Percentiles rank a stretch among this genome's conserved stretches.
Conservation (phyloP, 2,113 vertebrate genomes). For the Caloenas nicobarica region DNA sequence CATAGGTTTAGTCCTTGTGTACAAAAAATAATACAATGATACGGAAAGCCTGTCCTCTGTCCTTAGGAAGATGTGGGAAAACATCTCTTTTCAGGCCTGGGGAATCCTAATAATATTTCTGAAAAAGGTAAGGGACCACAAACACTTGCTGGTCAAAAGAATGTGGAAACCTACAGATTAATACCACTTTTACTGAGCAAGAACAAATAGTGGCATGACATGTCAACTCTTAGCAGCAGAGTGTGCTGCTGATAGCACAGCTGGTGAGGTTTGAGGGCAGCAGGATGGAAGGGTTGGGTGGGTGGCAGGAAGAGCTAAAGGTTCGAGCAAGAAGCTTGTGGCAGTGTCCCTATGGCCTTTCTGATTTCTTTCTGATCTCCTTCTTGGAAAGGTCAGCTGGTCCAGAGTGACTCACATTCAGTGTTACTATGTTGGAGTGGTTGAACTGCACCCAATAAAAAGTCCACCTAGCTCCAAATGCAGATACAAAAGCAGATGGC, state of each 20-base stretch:
- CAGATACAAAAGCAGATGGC: not conserved
- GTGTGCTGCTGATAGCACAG: not conserved
- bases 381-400: not conserved
- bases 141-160: not conserved
- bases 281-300: not conserved
- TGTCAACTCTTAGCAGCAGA: not conserved
- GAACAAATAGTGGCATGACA: not conserved
- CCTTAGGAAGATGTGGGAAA: not conserved
- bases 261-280: not conserved
- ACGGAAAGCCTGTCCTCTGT: not conserved
- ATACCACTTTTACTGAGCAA: not conserved
- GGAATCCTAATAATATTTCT: not conserved
- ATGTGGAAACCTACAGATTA: not conserved
- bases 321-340: fast-evolving
- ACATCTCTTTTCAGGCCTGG: not conserved
- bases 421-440: not conserved
- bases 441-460: not conserved
- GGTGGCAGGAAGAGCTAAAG: not conserved
- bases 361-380: not conserved
- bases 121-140: not conserved
- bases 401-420: not conserved
- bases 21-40: not conserved
- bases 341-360: not conserved
- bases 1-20: not conserved
- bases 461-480: not conserved